Evolutionary conservation across 2,888 invertebrate genomes (phyloP), one percentile per base, ranked within the genome.

Genomic region (Brachyopa scutellaris): DNA sequence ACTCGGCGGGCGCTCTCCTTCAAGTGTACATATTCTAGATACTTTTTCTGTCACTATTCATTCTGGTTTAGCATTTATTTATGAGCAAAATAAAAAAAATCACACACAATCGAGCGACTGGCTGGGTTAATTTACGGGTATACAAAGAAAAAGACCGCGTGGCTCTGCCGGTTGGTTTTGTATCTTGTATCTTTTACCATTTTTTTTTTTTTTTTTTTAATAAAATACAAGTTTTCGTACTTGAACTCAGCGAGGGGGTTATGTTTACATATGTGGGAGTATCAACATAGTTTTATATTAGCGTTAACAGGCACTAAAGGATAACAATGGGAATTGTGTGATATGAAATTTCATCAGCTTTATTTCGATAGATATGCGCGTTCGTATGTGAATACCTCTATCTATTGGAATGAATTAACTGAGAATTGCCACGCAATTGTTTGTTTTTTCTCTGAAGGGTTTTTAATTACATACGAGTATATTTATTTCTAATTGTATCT

Each of bases 151-250:
- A 13, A 47, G 19, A 45, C 4, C 55, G 45, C 55, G 45, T 67
- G 55, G 33, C 13, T 47, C 9, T 13, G 47, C 55, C 67, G 67
- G 67, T 29, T 21, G 42, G 21, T 42, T 67, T 45, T n/a, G n/a
- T n/a, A n/a, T n/a, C n/a, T n/a, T n/a, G n/a, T n/a, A n/a, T n/a
- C n/a, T n/a, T n/a, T n/a, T n/a, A n/a, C n/a, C n/a, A n/a, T n/a
- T n/a, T n/a, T n/a, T n/a, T n/a, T n/a, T n/a, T n/a, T n/a, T n/a
- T n/a, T n/a, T n/a, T n/a, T n/a, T n/a, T n/a, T n/a, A n/a, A n/a
- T n/a, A n/a, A n/a, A n/a, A n/a, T n/a, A n/a, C n/a, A n/a, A n/a
- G n/a, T n/a, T n/a, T n/a, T n/a, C n/a, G n/a, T 2, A 33, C 9
- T 47, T 7, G 6, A 0, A 38, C n/a, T n/a, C n/a, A 1, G 15